Evolutionary conservation across 2,888 invertebrate species (phyloP).

Genomic region (Gibbula magus): DNA sequence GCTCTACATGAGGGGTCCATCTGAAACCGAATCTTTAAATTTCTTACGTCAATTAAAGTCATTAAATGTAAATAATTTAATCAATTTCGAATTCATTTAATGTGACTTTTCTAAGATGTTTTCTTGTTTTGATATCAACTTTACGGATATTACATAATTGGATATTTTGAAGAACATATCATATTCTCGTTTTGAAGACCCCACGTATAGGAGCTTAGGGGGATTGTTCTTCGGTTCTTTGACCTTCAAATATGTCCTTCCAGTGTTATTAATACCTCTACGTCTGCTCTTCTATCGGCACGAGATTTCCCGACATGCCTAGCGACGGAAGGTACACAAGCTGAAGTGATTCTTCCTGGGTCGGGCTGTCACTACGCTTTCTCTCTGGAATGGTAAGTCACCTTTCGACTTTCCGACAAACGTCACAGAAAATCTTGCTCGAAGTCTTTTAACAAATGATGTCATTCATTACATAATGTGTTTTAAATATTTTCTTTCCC

Average conservation of each 20-base stretch:
- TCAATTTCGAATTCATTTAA: no score
- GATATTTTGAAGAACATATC: no score
- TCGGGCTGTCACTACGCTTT: conserved; percentile 1
- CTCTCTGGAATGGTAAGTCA: not conserved
- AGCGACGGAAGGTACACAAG: not conserved
- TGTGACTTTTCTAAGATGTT: no score
- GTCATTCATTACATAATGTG: no score
- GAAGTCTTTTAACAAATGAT: no score
- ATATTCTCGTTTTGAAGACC: not conserved
- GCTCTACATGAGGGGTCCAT: not conserved
- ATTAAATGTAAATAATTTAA: no score
- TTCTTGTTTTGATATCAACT: no score
- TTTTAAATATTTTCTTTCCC: no score
- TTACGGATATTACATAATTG: no score
- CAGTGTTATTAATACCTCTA: not conserved
- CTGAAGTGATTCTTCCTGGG: not conserved
- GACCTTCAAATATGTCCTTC: conserved; percentile 10
- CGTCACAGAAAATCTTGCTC: no score
- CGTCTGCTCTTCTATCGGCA: not conserved
- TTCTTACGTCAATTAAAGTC: not conserved
- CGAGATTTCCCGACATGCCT: not conserved
- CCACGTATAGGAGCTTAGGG: not conserved
- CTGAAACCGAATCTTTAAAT: not conserved
- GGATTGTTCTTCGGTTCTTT: conserved; percentile 9
- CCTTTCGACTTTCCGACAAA: no score